Percentiles rank a stretch among this genome's conserved stretches.
Conservation (phyloP, 92 coral and sea anemone genomes). For the Epizoanthus illoricatus region DNA sequence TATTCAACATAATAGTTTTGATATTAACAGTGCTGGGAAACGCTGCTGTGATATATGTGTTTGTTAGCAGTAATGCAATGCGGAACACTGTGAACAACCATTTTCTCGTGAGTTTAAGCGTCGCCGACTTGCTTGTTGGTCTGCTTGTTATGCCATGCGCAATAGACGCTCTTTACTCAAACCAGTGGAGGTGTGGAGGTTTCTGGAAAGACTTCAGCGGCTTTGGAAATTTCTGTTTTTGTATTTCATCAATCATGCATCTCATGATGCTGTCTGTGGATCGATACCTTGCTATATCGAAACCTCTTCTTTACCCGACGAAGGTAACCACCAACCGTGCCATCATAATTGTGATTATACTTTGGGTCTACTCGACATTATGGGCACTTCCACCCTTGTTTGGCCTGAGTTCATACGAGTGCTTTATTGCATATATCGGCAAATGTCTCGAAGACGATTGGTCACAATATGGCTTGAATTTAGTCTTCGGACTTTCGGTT, state of each 20-base stretch:
- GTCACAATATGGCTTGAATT: conserved; percentile 71
- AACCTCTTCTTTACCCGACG: conserved; percentile 49
- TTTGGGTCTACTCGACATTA: conserved; percentile 57
- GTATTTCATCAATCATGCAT: conserved; percentile 80
- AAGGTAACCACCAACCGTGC: conserved; percentile 54
- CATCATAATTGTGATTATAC: conserved; percentile 29
- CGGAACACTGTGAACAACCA: conserved; percentile 55
- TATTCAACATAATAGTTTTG: conserved; percentile 41
- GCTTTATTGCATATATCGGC: conserved; percentile 79
- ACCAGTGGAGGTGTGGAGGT: conserved; percentile 70
- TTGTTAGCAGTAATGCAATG: conserved; percentile 49
- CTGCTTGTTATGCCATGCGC: conserved; percentile 71
- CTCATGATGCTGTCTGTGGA: conserved; percentile 66
- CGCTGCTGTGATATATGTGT: conserved; percentile 53
- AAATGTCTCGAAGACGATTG: conserved; percentile 64
- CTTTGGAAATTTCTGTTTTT: conserved; percentile 74
- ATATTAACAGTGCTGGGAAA: conserved; percentile 63
- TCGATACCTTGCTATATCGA: conserved; percentile 58
- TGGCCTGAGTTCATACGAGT: conserved; percentile 87
- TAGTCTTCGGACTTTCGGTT: conserved; percentile 83
- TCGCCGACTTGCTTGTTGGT: conserved; percentile 78
- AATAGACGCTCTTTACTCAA: conserved; percentile 56
- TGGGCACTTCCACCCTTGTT: conserved; percentile 76
- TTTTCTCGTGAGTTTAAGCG: conserved; percentile 57
- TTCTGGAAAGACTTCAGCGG: conserved; percentile 68